Evolutionary conservation across 2,797 vertebrate genomes (phyloP), one percentile per base, ranked within the genome.

Genomic region (Carcharodon carcharias): DNA sequence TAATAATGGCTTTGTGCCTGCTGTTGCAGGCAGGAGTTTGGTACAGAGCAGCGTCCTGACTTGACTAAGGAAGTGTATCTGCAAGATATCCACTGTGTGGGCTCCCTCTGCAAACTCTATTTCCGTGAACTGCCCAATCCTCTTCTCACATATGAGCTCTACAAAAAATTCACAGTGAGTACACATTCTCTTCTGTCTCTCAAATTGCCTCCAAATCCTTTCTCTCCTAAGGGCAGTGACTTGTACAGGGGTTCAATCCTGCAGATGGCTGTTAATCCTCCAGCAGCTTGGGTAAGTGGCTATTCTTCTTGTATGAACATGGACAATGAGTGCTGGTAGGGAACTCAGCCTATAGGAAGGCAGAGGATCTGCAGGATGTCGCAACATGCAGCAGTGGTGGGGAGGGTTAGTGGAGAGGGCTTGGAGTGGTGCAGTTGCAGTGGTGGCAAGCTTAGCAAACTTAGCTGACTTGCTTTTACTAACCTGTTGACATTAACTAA

Each of bases 21-120:
- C 50, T 77, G 1, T 98, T 98, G 96, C 97, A 99, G 99, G 97
- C 99, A 99, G 98, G 99, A 99, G 98, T 99, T 99, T 98, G 98
- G 98, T 97, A 98, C 98, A 50, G 99, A 99, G 97, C 98, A 98
- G 97, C 98, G 98, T 97, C 99, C 99, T 96, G 99, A 99, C 97
- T 98, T 99, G 97, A 99, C 99, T 82, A 99, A 98, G 97, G 99
- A 99, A 98, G 98, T 99, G 97, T 99, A 99, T 98, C 99, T 99
- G 96, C 99, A 99, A 98, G 99, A 99, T 97, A 99, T 99, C 98
- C 99, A 99, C 98, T 99, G 99, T 35, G 99, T 99, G 97, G 99
- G 99, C 96, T 99, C 99, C 3, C 98, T 99, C 97, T 99, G 99
- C 98, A 99, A 99, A 97, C 98, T 99, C 96, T 99, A 99, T 98